Base-by-base conservation (phyloP, 2,888 invertebrate species). In the Lucinisca nassula region DNA sequence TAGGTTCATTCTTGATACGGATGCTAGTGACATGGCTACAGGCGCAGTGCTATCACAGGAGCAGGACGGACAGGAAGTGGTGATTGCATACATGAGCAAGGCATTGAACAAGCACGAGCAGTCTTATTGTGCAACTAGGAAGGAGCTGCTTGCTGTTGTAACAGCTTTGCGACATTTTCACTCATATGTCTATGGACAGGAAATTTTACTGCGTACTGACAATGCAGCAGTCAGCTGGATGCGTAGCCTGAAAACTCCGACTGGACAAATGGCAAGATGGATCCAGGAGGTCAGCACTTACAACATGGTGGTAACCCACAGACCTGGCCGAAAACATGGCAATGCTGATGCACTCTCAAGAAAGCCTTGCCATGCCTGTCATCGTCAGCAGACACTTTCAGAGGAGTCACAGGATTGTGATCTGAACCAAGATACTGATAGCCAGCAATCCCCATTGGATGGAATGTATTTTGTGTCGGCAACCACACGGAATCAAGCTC, bases 41-140 rank as follows among this genome's bases (percentile, higher is more conserved):
- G 92, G 93, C 30, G 91, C 89, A 2, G 86, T 84, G 27, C 76
- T 91, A 1, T 86, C 86, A n/a, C 92, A 92, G 73, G 38, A 82
- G 0, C 85, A 92, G 30, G 80, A 89, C 14, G 89, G 90, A 2
- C 32, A 76, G 37, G 93, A 93, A 51, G 73, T 74, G 21, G 91
- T 92, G 12, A 85, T 92, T 67, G 77, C 82, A 8, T 92, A 88
- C 61, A 87, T 61, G 12, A 90, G 90, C 79, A 79, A 77, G 61
- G 70, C 80, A 4, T 32, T 91, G 8, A 32, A 73, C 21, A 84
- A 75, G 21, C 49, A 86, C 3, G 88, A 90, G 49, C 21, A 84
- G 17, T 79, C 77, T 24, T 91, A 90, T 49, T 91, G 90, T 76
- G 85, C 82, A 1, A 90, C 91, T 4, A 35, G 83, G 3, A 55